A percentile compares a stretch with the other conserved stretches of the same genome.
phyloP scores from a whole-genome alignment of 1,140 invertebrate genomes.

The Nixonia krombeini region DNA sequence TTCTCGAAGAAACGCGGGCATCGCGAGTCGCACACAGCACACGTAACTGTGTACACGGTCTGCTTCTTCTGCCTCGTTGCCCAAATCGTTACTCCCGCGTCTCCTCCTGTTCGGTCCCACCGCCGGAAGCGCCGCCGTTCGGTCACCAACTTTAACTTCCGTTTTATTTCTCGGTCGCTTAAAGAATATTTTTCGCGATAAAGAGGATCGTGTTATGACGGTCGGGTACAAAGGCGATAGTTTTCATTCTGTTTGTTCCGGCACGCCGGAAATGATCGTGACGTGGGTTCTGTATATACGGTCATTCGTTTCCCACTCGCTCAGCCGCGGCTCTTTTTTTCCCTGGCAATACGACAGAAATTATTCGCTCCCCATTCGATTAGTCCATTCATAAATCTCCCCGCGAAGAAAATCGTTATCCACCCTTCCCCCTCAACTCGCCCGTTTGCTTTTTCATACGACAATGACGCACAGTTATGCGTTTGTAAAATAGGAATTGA shows the following conservation, averaged over 20 bases:
- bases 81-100: constrained; percentile 44
- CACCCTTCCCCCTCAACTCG: constrained; percentile 7
- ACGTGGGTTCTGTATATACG: constrained; percentile 59
- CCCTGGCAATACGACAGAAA: constrained; percentile 34
- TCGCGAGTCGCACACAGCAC: constrained; percentile 8
- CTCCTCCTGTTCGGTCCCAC: constrained; percentile 22
- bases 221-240: constrained; percentile 53
- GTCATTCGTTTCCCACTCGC: constrained; percentile 47
- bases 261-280: constrained; percentile 58
- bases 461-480: constrained; percentile 11
- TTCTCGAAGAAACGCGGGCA: constrained; percentile 1
- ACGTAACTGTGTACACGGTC: constrained; percentile 30
- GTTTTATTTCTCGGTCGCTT: constrained; percentile 62
- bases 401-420: constrained; percentile 8
- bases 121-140: constrained; percentile 38
- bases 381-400: constrained; percentile 29
- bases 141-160: constrained; percentile 58
- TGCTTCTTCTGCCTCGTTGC: constrained; percentile 31
- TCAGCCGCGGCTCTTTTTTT: constrained; percentile 29
- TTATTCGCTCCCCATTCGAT: constrained; percentile 32
- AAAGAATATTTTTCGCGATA: constrained; percentile 65
- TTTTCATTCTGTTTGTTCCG: constrained; percentile 65
- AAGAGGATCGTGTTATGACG: constrained; percentile 61
- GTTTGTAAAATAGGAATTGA: constrained; percentile 5
- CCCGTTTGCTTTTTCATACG: constrained; percentile 10